phyloP scores from a whole-genome alignment of 2,888 invertebrate species.

The Drosophila subsilvestris region DNA sequence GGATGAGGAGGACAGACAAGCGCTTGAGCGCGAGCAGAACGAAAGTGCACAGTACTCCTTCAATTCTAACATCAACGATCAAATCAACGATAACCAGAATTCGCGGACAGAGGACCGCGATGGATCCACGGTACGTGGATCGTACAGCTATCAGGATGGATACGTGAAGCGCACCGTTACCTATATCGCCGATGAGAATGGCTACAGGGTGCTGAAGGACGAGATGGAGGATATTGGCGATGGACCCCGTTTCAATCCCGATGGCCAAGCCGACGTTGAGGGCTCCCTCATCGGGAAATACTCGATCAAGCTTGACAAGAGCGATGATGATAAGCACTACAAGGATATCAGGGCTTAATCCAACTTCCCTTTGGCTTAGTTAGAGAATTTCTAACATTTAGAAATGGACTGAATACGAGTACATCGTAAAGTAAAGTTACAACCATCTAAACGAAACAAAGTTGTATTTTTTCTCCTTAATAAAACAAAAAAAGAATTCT shows the following conservation, averaged over 20 bases:
- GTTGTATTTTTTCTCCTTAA: conserved; percentile 33
- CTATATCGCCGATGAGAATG: conserved; percentile 87
- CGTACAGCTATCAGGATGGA: conserved; percentile 87
- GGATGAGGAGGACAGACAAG: conserved; percentile 39
- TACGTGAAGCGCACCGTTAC: conserved; percentile 85
- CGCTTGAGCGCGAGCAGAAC: conserved; percentile 79
- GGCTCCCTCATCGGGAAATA: conserved; percentile 84
- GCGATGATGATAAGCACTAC: conserved; percentile 82
- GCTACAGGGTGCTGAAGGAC: conserved; percentile 86
- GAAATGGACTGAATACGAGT: conserved; percentile 82
- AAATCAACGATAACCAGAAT: conserved; percentile 84
- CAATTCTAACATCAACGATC: conserved; percentile 83
- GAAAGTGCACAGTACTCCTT: conserved; percentile 85
- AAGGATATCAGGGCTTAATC: conserved; percentile 69
- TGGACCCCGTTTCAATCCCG: conserved; percentile 84
- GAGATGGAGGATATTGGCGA: conserved; percentile 85
- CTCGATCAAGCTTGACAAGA: conserved; percentile 83
- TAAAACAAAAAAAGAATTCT: conserved; percentile 20
- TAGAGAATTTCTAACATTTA: conserved; percentile 79
- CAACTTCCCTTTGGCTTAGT: neutral
- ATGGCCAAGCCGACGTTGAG: conserved; percentile 84
- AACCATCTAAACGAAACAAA: conserved; percentile 22
- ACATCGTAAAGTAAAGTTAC: conserved; percentile 49
- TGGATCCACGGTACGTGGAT: conserved; percentile 84
- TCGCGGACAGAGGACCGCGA: conserved; percentile 83